Conservation (phyloP, 2,113 vertebrate genomes). For the Panthera uncia region DNA sequence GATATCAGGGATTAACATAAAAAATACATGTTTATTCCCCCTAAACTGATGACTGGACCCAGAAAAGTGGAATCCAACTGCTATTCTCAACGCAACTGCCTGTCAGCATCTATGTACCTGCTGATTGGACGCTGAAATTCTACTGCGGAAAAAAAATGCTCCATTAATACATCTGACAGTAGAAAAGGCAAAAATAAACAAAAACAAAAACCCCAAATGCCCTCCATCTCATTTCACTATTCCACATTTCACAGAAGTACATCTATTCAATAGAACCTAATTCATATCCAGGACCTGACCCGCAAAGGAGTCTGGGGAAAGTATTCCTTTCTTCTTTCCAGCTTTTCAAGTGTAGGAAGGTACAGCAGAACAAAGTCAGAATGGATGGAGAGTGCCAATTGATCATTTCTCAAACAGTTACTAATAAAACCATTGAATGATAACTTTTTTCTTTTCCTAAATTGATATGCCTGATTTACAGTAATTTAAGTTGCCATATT, state of each 20-base stretch:
- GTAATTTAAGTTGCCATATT: neutral
- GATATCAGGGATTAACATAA: neutral
- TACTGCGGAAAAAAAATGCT: neutral
- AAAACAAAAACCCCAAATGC: neutral
- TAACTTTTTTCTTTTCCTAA: neutral
- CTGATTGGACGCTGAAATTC: neutral
- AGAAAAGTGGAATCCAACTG: neutral
- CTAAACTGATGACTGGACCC: neutral
- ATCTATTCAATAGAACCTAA: neutral
- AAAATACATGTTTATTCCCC: neutral
- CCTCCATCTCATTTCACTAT: neutral
- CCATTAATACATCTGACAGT: neutral
- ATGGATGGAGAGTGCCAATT: neutral
- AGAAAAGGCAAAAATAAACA: neutral
- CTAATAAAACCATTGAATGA: neutral
- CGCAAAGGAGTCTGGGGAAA: neutral
- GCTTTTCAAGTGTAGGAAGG: neutral
- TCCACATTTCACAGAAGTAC: neutral
- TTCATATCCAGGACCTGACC: neutral
- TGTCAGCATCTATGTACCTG: neutral
- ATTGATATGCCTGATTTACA: neutral
- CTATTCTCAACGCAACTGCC: neutral
- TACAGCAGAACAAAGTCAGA: neutral
- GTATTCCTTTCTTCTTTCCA: neutral
- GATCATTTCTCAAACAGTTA: neutral